These are phyloP conservation scores for Zalophus californianus DNA, from an alignment of 2,797 vertebrate species.

Conservation along the genomic window DNA sequence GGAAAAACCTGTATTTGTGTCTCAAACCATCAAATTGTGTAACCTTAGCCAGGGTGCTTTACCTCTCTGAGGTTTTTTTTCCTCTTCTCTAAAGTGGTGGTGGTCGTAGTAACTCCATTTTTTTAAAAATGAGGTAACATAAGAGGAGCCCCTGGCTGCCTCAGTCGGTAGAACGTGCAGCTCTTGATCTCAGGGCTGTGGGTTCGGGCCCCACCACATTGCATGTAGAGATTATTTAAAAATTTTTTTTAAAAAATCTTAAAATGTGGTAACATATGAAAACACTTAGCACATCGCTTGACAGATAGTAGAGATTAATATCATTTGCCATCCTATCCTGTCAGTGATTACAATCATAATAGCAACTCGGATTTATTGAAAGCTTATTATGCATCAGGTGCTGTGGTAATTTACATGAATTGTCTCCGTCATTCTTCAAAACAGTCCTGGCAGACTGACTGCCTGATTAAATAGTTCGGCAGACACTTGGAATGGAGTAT, in stretches of 20 bases:
- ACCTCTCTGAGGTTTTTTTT: neutral
- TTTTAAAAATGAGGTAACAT: neutral
- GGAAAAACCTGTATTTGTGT: neutral
- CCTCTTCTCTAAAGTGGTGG: neutral
- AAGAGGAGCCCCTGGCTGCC: neutral
- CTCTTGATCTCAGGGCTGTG: neutral
- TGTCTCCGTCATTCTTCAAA: neutral
- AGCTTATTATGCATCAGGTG: accelerated
- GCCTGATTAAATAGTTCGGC: no score
- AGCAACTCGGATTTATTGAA: neutral
- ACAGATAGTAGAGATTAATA: neutral
- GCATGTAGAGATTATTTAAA: neutral
- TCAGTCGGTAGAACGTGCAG: neutral
- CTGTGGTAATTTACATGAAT: neutral
- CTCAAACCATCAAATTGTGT: neutral
- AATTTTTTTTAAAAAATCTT: neutral
- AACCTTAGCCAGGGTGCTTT: neutral
- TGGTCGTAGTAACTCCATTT: neutral
- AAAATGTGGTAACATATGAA: neutral
- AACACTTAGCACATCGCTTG: neutral
- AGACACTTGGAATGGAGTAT: neutral
- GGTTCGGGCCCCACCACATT: neutral
- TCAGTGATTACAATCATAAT: neutral
- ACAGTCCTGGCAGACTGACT: neutral
- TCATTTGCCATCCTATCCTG: neutral